phyloP scores from a whole-genome alignment of 2,113 vertebrate species.

The Aviceda subcristata region DNA sequence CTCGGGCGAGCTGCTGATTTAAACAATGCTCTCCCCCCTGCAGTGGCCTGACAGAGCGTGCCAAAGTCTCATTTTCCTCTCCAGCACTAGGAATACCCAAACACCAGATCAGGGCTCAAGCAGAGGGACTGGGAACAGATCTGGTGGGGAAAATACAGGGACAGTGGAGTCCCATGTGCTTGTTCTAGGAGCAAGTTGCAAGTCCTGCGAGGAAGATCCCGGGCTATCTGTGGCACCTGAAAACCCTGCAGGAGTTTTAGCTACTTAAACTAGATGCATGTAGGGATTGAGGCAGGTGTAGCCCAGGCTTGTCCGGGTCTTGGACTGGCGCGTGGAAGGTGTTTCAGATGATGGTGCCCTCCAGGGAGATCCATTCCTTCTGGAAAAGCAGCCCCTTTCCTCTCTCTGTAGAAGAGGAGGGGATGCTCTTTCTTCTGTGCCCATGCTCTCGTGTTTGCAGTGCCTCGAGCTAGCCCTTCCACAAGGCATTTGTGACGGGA shows the following conservation, averaged over 20 bases:
- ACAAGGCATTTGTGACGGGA: not conserved
- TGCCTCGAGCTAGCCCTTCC: not conserved
- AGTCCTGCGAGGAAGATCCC: not conserved
- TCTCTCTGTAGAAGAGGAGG: not conserved
- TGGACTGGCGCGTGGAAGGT: not conserved
- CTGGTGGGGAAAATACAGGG: not conserved
- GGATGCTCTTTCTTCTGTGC: not conserved
- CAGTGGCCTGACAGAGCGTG: accelerated
- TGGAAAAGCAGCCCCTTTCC: not conserved
- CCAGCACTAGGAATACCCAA: not conserved
- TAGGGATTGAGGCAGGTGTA: not conserved
- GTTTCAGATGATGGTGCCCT: not conserved
- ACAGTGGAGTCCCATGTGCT: not conserved
- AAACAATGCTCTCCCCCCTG: not conserved
- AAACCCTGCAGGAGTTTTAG: not conserved
- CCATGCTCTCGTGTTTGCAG: accelerated
- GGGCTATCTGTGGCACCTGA: not conserved
- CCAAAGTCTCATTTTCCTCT: not conserved
- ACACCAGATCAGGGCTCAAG: not conserved
- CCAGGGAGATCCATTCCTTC: not conserved
- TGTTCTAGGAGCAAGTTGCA: not conserved
- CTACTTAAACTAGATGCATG: not conserved
- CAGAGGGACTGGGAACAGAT: not conserved
- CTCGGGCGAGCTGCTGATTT: not conserved
- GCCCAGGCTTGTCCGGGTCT: not conserved